A percentile compares a stretch with the other conserved stretches of the same genome.
These are phyloP conservation scores for Mus minutoides DNA, from an alignment of 2,797 vertebrate genomes.

Conservation along the genomic window DNA sequence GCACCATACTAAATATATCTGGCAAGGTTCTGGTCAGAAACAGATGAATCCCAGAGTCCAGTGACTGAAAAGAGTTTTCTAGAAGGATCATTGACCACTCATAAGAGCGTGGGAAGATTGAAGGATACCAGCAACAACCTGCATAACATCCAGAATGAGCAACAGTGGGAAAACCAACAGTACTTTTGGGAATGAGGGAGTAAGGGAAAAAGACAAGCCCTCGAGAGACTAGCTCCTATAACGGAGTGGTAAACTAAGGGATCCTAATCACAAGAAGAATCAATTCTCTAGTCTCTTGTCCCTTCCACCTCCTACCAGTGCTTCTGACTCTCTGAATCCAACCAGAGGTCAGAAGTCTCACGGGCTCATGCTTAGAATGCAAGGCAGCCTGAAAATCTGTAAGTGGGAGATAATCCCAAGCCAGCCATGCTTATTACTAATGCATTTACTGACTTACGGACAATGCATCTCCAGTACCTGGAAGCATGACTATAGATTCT, in stretches of 20 bases:
- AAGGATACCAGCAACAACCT: neutral
- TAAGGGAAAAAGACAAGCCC: neutral
- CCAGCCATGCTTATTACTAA: neutral
- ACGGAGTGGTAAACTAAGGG: accelerated
- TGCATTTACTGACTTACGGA: neutral
- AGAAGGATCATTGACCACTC: neutral
- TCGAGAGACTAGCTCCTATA: neutral
- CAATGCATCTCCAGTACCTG: neutral
- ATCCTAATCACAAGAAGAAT: neutral
- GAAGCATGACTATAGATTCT: neutral
- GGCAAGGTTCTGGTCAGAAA: constrained; percentile 7
- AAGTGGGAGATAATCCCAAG: neutral
- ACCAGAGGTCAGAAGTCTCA: neutral
- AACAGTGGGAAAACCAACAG: neutral
- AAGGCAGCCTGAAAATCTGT: neutral
- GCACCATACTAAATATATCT: neutral
- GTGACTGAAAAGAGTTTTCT: neutral
- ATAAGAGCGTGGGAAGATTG: neutral
- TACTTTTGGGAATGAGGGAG: neutral
- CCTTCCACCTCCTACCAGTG: neutral
- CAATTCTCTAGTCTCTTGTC: neutral
- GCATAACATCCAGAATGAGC: neutral
- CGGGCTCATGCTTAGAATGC: neutral
- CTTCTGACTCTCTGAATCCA: neutral
- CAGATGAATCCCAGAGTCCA: neutral